Base-by-base conservation (phyloP, 2,797 vertebrate genomes). In the Protosalanx chinensis region DNA sequence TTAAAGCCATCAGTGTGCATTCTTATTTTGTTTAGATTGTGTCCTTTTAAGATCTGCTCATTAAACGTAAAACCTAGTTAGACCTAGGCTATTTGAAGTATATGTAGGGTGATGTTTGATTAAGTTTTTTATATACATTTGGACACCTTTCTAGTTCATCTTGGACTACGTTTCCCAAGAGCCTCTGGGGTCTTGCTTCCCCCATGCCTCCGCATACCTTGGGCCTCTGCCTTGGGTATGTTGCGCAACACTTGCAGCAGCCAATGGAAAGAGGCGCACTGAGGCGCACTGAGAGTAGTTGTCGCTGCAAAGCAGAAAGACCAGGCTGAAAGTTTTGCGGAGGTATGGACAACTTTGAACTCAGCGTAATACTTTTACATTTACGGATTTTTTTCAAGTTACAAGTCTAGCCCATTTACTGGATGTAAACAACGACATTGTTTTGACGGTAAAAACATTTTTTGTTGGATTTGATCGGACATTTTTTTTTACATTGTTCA, bases 101-200 rank as follows among this genome's bases (percentile, higher is more conserved):
- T 16, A 5, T 2, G 51, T 56, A n/a, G 51, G 3, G 15, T 6
- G 18, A 16, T 18, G 15, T 16, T 7, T 53, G 5, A 5, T 18
- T 2, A 16, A 2, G 5, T 16, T 18, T 53, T 56, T 56, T 56
- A 5, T 12, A 56, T 56, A 5, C 15, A 56, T 56, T 56, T 1
- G 51, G 51, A n/a, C 15, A n/a, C n/a, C 16, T 56, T 56, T 16
- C 51, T n/a, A 56, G 18, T 16, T 56, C 51, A 46, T 1, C 16
- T n/a, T 69, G 67, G 30, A 91, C 91, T 88, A 76, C 90, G 76
- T 83, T 76, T 85, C 92, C 92, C 91, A 86, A 0, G 23, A 6
- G 1, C 41, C 74, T 60, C 30, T 0, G 51, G 1, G 76, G 67
- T 3, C 41, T 46, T 46, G 41, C 10, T 46, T 46, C 82, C 86